These are phyloP conservation scores for Pristionchus mayeri DNA, from an alignment of 2,888 invertebrate species.

Conservation along the genomic window DNA sequence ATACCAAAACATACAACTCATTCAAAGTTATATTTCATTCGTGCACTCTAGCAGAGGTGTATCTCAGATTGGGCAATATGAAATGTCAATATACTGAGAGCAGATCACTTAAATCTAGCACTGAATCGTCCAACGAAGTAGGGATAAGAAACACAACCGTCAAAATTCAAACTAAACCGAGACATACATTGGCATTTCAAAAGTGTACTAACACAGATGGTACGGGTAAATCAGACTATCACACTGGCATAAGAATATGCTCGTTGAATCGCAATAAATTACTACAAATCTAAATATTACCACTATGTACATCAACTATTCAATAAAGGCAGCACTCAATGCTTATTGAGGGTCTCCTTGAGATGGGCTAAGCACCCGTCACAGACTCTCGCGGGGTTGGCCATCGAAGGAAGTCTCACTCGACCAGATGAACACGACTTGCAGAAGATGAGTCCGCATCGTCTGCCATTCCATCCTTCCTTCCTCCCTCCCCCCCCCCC, in stretches of 20 bases:
- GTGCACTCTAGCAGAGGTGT: background rate
- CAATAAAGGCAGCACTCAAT: background rate
- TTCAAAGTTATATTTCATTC: background rate
- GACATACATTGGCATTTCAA: background rate
- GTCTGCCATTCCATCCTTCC: conserved; percentile 53
- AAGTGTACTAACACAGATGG: background rate
- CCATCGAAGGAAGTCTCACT: conserved; percentile 63
- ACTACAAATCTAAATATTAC: background rate
- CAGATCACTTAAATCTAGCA: background rate
- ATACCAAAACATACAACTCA: background rate
- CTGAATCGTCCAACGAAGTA: background rate
- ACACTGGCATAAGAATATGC: background rate
- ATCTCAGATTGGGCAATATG: background rate
- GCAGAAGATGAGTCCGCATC: conserved; percentile 67
- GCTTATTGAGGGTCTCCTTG: background rate
- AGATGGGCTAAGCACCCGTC: conserved; percentile 53
- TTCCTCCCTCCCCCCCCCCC: background rate
- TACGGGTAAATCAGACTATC: background rate
- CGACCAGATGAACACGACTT: conserved; percentile 59
- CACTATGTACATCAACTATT: background rate
- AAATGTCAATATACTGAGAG: background rate
- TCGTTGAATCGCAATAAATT: background rate
- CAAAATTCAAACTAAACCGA: conserved; percentile 1
- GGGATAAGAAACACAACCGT: background rate
- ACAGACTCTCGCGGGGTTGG: conserved; percentile 65